Evolutionary conservation across 2,113 vertebrate genomes (phyloP).

Genomic region (cat (Felis catus)): F.catus_Fca126_mat1.0 CM031414.1:93196501-93197000

Average conservation of each 20-base stretch:
- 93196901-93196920: conserved; percentile 34
- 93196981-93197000: conserved; percentile 1
- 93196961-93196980: not conserved
- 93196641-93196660: not conserved
- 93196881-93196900: conserved; percentile 15
- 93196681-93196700: not conserved
- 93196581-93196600: not conserved
- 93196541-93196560: not conserved
- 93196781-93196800: not conserved
- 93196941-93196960: not conserved
- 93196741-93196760: conserved; percentile 3
- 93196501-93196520: not conserved
- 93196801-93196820: conserved; percentile 38
- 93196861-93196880: conserved; percentile 49
- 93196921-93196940: not conserved
- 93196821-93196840: conserved; percentile 47
- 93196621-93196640: not conserved
- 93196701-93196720: conserved; percentile 11
- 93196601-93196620: conserved; percentile 1
- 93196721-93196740: not conserved
- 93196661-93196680: not conserved
- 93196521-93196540: not conserved
- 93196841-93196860: conserved; percentile 40
- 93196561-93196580: not conserved
- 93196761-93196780: not conserved